Base-by-base conservation (phyloP, 2,888 invertebrate species). In the Acleris laterana region DNA sequence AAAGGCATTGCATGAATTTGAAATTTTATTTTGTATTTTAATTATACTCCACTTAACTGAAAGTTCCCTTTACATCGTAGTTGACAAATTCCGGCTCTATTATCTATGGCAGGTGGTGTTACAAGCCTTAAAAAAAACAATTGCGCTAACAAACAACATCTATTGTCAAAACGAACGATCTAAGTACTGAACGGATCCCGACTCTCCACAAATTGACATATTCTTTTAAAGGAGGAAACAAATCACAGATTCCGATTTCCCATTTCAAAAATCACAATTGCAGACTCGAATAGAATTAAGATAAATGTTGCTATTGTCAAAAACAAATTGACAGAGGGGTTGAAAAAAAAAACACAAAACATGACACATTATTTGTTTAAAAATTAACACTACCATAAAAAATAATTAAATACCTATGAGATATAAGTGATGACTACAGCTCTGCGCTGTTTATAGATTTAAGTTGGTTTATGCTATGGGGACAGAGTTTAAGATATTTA, bases 381-480 rank as follows among this genome's bases (percentile, higher is more conserved):
- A 86, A 88, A 87, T 83, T 87, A 87, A 85, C 81, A 82, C 85
- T 89, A 87, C 73, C 73, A 80, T 81, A 88, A 87, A 89, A 86
- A 88, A 86, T 74, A 82, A 86, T 90, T 91, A 90, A 90, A 90
- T 90, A 92, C 90, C 92, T 92, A 92, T 91, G 92, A 93, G 92
- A 91, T 91, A 92, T 87, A 78, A 89, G 80, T 88, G 89, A 90
- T 91, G 92, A 92, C 92, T 92, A 78, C 73, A 82, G 86, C 80
- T 87, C 85, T 79, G 77, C 72, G 69, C 77, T 81, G 85, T 84
- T 72, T 69, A 74, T 76, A 78, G 79, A 81, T 81, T 84, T 85
- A 88, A 82, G 80, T 88, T 87, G 87, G 85, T 92, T 90, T 90
- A 90, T 82, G 83, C 90, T 90, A 91, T 88, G 85, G 88, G 85